Percentiles rank a stretch among this genome's conserved stretches.
These are phyloP conservation scores for Drosophila mercatorum DNA, from an alignment of 2,888 invertebrate genomes.

Conservation along the genomic window DNA sequence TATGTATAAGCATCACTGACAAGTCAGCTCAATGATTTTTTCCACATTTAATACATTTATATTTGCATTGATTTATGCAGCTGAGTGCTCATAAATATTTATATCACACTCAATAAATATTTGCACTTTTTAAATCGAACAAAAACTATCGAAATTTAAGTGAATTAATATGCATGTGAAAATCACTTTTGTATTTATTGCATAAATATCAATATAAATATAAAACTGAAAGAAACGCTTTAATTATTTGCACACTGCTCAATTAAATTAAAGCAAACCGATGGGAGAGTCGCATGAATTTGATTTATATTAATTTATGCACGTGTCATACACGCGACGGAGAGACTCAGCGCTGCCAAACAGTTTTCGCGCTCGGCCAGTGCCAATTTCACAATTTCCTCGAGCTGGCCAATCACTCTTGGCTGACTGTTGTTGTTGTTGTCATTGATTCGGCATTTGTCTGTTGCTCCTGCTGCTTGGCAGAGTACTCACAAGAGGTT, in stretches of 20 bases:
- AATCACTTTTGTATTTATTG: constrained; percentile 2
- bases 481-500: neutral
- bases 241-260: constrained; percentile 4
- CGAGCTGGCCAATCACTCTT: constrained; percentile 66
- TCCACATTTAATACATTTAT: neutral
- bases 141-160: neutral
- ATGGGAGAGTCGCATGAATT: neutral
- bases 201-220: constrained; percentile 2
- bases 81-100: constrained; percentile 11
- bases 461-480: neutral
- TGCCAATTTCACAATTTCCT: constrained; percentile 85
- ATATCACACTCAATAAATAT: constrained; percentile 14
- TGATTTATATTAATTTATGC: constrained; percentile 7
- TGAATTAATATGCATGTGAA: constrained; percentile 7
- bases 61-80: neutral
- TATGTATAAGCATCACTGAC: neutral
- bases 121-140: neutral
- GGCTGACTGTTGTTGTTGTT: neutral
- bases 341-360: constrained; percentile 70
- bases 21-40: neutral
- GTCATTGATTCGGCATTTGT: constrained; percentile 14
- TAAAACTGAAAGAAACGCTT: neutral
- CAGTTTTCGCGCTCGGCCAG: constrained; percentile 84
- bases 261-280: constrained; percentile 5
- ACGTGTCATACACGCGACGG: no score